phyloP scores from a whole-genome alignment of 2,888 invertebrate species.

The Allophyes oxyacanthae region DNA sequence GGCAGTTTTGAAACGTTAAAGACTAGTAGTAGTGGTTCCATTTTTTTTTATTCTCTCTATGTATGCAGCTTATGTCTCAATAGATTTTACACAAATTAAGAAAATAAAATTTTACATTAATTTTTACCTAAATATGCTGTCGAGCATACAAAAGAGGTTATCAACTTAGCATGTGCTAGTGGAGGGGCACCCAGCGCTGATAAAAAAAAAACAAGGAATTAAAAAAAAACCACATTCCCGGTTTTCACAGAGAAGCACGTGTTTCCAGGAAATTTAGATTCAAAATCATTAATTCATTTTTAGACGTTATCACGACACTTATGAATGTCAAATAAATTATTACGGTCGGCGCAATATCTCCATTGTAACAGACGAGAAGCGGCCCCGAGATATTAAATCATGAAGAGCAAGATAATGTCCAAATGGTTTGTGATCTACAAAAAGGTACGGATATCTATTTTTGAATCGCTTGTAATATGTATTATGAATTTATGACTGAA shows the following conservation, averaged over 20 bases:
- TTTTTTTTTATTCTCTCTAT: too few species aligned
- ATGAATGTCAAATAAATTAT: constrained; percentile 57
- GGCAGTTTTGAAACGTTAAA: too few species aligned
- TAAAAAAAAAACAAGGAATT: neutral
- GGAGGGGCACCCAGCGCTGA: too few species aligned
- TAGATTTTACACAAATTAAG: too few species aligned
- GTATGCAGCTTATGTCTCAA: too few species aligned
- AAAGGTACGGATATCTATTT: neutral
- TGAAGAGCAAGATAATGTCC: constrained; percentile 29
- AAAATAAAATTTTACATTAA: too few species aligned
- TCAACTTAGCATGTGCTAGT: too few species aligned
- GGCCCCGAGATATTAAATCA: constrained; percentile 48
- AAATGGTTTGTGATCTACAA: constrained; percentile 14
- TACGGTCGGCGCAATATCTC: constrained; percentile 50
- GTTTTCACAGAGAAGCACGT: constrained; percentile 2
- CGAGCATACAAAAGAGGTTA: too few species aligned
- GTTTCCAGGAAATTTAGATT: constrained; percentile 37
- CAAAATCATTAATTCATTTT: constrained; percentile 57
- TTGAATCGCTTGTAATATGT: neutral
- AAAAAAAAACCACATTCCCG: constrained; percentile 21
- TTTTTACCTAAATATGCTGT: too few species aligned
- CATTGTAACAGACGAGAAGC: constrained; percentile 40
- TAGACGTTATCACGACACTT: constrained; percentile 54
- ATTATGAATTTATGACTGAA: too few species aligned
- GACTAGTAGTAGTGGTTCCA: too few species aligned